A percentile compares a stretch with the other conserved stretches of the same genome.
These are phyloP conservation scores for Pollachius pollachius DNA, from an alignment of 2,113 vertebrate genomes.

Conservation along the genomic window DNA sequence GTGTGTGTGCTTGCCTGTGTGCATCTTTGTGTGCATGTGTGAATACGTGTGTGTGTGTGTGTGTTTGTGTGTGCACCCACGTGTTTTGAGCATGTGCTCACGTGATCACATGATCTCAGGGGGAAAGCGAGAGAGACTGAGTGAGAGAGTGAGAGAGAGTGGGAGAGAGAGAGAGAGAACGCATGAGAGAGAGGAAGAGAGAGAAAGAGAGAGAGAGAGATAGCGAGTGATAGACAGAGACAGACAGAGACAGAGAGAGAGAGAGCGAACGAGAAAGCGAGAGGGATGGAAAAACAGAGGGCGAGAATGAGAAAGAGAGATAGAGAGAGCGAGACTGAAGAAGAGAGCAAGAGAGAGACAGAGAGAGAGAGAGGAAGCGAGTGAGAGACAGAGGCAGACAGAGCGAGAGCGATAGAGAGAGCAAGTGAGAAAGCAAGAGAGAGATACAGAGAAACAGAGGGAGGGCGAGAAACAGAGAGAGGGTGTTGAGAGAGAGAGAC, in stretches of 20 bases:
- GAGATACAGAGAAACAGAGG: no score
- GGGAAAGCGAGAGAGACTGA: slow-evolving; percentile 11
- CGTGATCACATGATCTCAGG: slow-evolving; percentile 10
- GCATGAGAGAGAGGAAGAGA: slow-evolving; percentile 14
- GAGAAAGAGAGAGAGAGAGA: slow-evolving; percentile 22
- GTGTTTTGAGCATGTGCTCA: background rate
- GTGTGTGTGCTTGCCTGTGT: slow-evolving; percentile 7
- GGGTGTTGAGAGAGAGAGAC: slow-evolving; percentile 5
- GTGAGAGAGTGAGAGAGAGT: slow-evolving; percentile 5
- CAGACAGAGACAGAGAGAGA: slow-evolving; percentile 6
- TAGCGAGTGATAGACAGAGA: no score
- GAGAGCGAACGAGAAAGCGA: slow-evolving; percentile 2
- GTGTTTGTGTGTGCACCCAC: background rate
- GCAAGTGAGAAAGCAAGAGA: background rate
- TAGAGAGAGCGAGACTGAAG: slow-evolving; percentile 13
- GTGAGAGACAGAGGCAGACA: background rate
- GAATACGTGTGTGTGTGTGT: background rate
- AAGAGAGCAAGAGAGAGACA: slow-evolving; percentile 2
- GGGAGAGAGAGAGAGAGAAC: slow-evolving; percentile 5
- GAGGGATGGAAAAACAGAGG: no score
- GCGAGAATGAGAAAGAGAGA: slow-evolving; percentile 3
- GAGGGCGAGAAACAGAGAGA: background rate
- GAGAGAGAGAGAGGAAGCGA: no score
- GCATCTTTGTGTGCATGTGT: slow-evolving; percentile 19
- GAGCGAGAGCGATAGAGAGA: slow-evolving; percentile 5